Evolutionary conservation across 2,888 invertebrate genomes (phyloP).

Genomic region (Drosophila emarginata): DNA sequence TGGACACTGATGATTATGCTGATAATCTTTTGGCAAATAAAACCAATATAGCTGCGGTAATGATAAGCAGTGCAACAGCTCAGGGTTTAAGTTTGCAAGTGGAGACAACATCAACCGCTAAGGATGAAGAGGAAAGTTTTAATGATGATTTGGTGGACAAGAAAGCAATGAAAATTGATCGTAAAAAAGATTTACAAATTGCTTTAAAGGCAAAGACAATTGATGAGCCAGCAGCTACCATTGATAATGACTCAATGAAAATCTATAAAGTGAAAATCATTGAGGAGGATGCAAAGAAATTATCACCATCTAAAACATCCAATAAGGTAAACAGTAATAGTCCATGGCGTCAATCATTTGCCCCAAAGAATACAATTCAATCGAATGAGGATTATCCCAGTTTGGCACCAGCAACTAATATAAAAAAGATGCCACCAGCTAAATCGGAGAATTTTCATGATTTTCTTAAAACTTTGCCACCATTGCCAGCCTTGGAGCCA

Average conservation of each 20-base stretch:
- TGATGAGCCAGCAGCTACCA: not conserved
- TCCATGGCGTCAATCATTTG: not conserved
- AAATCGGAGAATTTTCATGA: constrained; percentile 59
- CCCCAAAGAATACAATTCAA: not conserved
- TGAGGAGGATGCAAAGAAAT: constrained; percentile 12
- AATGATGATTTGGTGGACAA: not conserved
- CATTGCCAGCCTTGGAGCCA: constrained; percentile 53
- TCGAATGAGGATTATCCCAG: constrained; percentile 4
- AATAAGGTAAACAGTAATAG: not conserved
- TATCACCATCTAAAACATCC: not conserved
- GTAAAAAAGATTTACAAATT: constrained; percentile 10
- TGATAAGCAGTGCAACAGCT: constrained; percentile 65
- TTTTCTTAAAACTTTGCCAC: constrained; percentile 50
- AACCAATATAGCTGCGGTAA: constrained; percentile 44
- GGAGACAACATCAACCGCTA: constrained; percentile 16
- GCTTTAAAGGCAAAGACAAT: constrained; percentile 8
- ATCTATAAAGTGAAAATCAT: constrained; percentile 32
- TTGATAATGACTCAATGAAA: not conserved
- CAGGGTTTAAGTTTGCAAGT: constrained; percentile 58
- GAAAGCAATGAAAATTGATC: constrained; percentile 1
- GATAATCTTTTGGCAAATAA: constrained; percentile 59
- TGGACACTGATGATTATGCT: constrained; percentile 51
- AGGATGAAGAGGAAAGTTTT: not conserved
- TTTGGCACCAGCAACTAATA: not conserved
- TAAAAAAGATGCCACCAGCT: constrained; percentile 23